A percentile compares a stretch with the other conserved stretches of the same genome.
Evolutionary conservation across 2,113 vertebrate genomes (phyloP).

Genomic region (Oceanodroma tethys): DNA sequence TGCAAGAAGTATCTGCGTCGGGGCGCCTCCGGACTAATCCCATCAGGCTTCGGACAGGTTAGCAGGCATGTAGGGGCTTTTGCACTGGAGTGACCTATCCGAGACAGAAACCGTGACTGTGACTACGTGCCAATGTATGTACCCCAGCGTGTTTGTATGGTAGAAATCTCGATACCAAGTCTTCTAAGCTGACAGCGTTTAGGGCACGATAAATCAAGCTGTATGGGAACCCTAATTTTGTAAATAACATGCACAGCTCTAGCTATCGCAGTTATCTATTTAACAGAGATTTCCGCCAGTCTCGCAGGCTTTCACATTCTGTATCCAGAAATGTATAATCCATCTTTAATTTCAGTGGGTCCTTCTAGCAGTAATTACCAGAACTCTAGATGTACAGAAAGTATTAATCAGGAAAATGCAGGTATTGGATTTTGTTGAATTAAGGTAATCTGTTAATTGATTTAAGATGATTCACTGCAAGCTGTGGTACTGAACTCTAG

Average conservation of each 20-base stretch:
- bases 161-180: not conserved
- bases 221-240: not conserved
- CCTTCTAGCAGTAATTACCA: not conserved
- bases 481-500: not conserved
- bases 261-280: not conserved
- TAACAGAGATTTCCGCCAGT: not conserved
- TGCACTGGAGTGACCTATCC: not conserved
- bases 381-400: not conserved
- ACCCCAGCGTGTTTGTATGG: not conserved
- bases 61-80: not conserved
- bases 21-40: not conserved
- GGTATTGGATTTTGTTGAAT: conserved; percentile 41
- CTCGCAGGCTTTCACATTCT: not conserved
- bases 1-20: rapidly evolving
- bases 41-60: rapidly evolving
- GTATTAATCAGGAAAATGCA: conserved; percentile 16
- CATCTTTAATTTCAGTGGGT: not conserved
- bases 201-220: rapidly evolving
- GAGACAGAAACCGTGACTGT: not conserved
- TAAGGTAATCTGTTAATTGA: conserved; percentile 48
- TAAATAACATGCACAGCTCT: not conserved
- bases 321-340: not conserved
- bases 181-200: not conserved
- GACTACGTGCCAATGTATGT: not conserved
- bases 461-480: conserved; percentile 28